Conservation (phyloP, 2,888 invertebrate species). For the Spilosoma lubricipeda region DNA sequence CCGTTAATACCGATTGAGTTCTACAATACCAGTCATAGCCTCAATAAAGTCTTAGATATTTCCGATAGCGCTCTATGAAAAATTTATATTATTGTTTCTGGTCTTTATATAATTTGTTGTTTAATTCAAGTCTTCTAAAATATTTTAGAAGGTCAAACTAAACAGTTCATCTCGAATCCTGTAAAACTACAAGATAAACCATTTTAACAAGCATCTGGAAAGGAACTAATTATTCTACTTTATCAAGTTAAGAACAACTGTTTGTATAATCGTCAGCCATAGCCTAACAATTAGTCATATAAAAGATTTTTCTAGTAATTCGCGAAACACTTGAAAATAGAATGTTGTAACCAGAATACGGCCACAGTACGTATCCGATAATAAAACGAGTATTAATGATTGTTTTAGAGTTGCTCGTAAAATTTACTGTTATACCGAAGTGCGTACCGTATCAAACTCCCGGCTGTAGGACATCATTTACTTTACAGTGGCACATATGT, state of each 20-base stretch:
- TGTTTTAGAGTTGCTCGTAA: constrained; percentile 63
- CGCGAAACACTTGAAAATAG: neutral
- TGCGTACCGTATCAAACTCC: constrained; percentile 36
- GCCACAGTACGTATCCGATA: constrained; percentile 42
- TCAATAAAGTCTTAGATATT: neutral
- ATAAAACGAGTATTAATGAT: constrained; percentile 65
- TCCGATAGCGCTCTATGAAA: neutral
- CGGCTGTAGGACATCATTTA: constrained; percentile 19
- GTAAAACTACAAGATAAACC: neutral
- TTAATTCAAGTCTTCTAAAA: neutral
- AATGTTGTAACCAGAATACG: constrained; percentile 43
- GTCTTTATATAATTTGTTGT: neutral
- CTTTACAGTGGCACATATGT: constrained; percentile 6
- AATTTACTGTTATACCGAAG: constrained; percentile 54
- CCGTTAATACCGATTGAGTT: neutral
- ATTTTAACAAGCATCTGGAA: neutral
- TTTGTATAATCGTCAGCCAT: neutral
- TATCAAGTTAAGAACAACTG: neutral
- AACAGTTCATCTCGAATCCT: neutral
- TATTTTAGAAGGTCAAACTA: neutral
- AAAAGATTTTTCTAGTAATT: neutral
- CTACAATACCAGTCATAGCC: neutral
- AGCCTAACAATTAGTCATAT: neutral
- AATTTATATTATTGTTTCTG: neutral
- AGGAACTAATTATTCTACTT: neutral